These are phyloP conservation scores for Dynastes tityus DNA, from an alignment of 2,888 invertebrate species.

Conservation along the genomic window DNA sequence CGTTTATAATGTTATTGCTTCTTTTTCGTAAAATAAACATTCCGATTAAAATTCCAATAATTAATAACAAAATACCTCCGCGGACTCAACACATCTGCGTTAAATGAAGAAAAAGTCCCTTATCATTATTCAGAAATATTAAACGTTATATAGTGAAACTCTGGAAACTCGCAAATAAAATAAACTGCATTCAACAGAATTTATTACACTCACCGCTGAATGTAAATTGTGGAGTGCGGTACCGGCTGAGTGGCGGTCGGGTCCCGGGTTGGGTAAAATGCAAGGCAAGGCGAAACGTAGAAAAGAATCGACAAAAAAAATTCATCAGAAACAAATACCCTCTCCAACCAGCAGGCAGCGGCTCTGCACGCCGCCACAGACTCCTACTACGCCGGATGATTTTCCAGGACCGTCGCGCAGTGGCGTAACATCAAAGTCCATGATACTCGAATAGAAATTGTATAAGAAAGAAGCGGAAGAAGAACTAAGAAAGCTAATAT, in stretches of 20 bases:
- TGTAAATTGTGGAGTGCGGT: conserved; percentile 47
- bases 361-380: conserved; percentile 28
- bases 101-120: conserved; percentile 33
- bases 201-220: conserved; percentile 46
- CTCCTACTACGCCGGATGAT: conserved; percentile 35
- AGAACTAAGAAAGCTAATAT: too few species aligned
- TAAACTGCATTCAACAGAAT: conserved; percentile 46
- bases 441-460: too few species aligned
- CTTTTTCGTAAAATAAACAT: too few species aligned
- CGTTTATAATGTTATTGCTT: too few species aligned
- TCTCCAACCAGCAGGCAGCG: conserved; percentile 33
- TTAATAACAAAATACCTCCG: too few species aligned
- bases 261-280: conserved; percentile 41
- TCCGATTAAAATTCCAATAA: too few species aligned
- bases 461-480: too few species aligned
- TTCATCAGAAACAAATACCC: conserved; percentile 44
- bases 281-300: conserved; percentile 46
- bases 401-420: conserved; percentile 32
- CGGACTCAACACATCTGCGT: not conserved
- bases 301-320: conserved; percentile 40
- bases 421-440: too few species aligned
- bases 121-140: conserved; percentile 47
- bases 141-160: conserved; percentile 44
- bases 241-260: conserved; percentile 45
- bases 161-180: conserved; percentile 45